Evolutionary conservation across 2,113 vertebrate genomes (phyloP), one percentile per base, ranked within the genome.

Genomic region (Anas platyrhynchos): DNA sequence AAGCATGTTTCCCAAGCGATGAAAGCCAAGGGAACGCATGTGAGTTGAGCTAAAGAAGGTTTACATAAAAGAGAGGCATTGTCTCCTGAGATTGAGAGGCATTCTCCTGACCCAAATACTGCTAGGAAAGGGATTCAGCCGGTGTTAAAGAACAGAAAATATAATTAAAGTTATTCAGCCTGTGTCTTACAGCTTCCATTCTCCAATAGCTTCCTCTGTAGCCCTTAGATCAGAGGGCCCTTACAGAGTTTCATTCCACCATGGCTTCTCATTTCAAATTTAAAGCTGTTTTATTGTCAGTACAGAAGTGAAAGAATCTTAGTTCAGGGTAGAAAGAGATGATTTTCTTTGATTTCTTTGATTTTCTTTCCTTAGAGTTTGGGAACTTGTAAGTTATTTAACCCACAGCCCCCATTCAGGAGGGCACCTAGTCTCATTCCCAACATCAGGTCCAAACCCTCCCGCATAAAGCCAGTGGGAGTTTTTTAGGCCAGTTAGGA

Each of bases 31-130:
- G 68, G 73, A 71, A 52, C 0, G 2, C 46, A 7, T 13, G 48
- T 38, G 78, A 81, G 80, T 4, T 27, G 73, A 2, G 58, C 72
- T 85, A 13, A 14, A 52, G 54, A 29, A 75, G 85, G 61, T 69
- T 43, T 16, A 8, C 27, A 54, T 11, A 13, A 61, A 92, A 84
- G 73, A 56, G 65, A 55, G 69, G 65, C 86, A 55, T 92, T 96
- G 89, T 95, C 32, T 81, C 32, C 41, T 0, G 46, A 41, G 63
- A 36, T 21, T 14, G 68, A 66, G 80, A 92, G 52, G 50, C 63
- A 29, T 67, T 55, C 43, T 91, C 66, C 87, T 90, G 95, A 88
- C 94, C 95, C 91, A 92, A 26, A 90, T 78, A 6, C 77, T 21
- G 68, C 52, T 11, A 68, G 81, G 91, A 78, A 55, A 63, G 21